Base-by-base conservation (phyloP, 1,140 invertebrate genomes). In the Coelopa frigida region DNA sequence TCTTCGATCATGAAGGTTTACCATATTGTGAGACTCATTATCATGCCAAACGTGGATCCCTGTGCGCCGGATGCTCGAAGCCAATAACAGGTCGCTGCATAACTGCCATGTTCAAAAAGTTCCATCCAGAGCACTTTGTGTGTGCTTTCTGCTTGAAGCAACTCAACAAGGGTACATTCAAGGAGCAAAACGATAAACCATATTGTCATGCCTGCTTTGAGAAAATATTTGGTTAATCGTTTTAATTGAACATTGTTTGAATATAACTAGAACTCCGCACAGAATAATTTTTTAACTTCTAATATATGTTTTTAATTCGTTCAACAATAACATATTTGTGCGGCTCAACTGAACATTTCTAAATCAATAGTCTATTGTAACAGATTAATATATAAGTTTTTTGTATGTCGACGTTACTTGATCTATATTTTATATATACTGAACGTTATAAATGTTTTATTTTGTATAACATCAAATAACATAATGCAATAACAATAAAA, bases 11-110 rank as follows among this genome's bases (percentile, higher is more conserved):
- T 68, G 93, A 98, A 68, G 94, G 94, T 18, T 78, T 89, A 50
- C 94, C 95, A 0, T 97, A 96, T 68, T 99, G 95, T 70, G 94
- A 98, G 72, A 95, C 91, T 3, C 95, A 98, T 72, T 98, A 98
- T 70, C 94, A 98, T 70, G 87, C 90, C 46, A 94, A 95, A 70
- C 77, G 92, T 22, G 96, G 95, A 21, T 98, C 94, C 0, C 76
- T 98, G 1, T 99, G 95, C 71, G 92, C 93, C 51, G 92, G 92
- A 37, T 99, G 96, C 68, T 92, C 95, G 65, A 95, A 97, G 65
- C 93, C 95, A 11, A 97, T 98, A 61, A 90, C 89, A 49, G 89
- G 95, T 45, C 87, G 94, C 12, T 98, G 95, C 70, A 96, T 98
- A 66, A 98, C 94, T 3, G 95, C 95, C 43, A 98, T 99, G 94